Conservation (phyloP, 2,888 invertebrate species). For the Ophion ellenae region DNA sequence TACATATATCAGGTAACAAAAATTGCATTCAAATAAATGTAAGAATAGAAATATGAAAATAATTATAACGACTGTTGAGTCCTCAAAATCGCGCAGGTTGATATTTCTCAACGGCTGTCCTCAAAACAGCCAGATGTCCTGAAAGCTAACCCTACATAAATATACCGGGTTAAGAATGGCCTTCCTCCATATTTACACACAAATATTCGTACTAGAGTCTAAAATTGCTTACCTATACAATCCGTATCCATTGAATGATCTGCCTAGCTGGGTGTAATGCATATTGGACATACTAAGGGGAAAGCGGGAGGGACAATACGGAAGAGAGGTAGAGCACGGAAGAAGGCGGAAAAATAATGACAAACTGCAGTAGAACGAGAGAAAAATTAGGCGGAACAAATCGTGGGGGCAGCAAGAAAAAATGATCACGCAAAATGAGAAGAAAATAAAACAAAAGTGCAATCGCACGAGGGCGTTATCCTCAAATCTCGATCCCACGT, state of each 20-base stretch:
- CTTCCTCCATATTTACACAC: neutral
- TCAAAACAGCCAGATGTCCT: too few species aligned
- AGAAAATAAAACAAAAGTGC: conserved; percentile 55
- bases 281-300: conserved; percentile 43
- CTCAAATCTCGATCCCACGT: conserved; percentile 57
- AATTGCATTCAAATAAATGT: neutral
- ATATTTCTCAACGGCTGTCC: neutral
- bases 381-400: neutral
- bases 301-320: conserved; percentile 15
- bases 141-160: too few species aligned
- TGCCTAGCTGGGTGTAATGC: conserved; percentile 41
- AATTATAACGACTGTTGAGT: neutral
- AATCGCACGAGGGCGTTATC: conserved; percentile 54
- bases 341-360: neutral
- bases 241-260: conserved; percentile 40
- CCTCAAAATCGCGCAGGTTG: neutral
- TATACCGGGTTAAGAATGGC: too few species aligned
- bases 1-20: neutral
- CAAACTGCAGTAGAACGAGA: neutral
- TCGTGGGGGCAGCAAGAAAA: neutral
- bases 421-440: conserved; percentile 30
- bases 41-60: neutral
- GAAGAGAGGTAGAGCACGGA: conserved; percentile 3
- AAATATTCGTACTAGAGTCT: neutral
- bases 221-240: neutral